These are phyloP conservation scores for Ceryle rudis DNA, from an alignment of 2,797 vertebrate species.

Conservation along the genomic window DNA sequence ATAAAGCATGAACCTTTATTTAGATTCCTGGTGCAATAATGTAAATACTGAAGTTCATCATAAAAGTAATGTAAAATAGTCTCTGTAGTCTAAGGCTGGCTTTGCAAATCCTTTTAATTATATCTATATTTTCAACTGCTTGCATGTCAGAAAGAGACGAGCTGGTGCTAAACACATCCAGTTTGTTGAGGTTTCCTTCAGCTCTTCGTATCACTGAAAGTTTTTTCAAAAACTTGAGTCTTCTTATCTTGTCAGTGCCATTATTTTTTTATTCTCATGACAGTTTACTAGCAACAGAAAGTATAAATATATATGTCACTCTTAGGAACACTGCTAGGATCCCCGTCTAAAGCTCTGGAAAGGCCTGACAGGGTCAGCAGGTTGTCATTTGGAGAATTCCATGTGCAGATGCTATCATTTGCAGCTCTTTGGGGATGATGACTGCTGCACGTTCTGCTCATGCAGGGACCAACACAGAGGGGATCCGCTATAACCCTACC, in stretches of 20 bases:
- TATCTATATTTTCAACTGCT: slow-evolving; percentile 64
- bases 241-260: neutral
- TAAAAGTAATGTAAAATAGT: slow-evolving; percentile 36
- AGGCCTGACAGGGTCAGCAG: neutral
- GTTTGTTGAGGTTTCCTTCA: slow-evolving; percentile 13
- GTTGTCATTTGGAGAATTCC: neutral
- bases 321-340: neutral
- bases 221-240: slow-evolving; percentile 9
- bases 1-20: slow-evolving; percentile 60
- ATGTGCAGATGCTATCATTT: rapidly evolving
- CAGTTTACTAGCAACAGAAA: neutral
- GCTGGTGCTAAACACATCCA: slow-evolving; percentile 27
- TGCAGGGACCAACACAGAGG: neutral
- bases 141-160: slow-evolving; percentile 51
- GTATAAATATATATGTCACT: neutral
- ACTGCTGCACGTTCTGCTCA: neutral
- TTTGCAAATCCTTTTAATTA: slow-evolving; percentile 70
- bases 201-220: neutral
- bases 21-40: slow-evolving; percentile 46
- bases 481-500: neutral
- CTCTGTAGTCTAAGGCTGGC: neutral
- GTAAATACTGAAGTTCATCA: slow-evolving; percentile 57
- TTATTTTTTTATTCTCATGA: neutral
- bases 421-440: rapidly evolving
- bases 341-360: neutral